Conservation (phyloP, 2,113 vertebrate genomes). For the Neogobius melanostomus region DNA sequence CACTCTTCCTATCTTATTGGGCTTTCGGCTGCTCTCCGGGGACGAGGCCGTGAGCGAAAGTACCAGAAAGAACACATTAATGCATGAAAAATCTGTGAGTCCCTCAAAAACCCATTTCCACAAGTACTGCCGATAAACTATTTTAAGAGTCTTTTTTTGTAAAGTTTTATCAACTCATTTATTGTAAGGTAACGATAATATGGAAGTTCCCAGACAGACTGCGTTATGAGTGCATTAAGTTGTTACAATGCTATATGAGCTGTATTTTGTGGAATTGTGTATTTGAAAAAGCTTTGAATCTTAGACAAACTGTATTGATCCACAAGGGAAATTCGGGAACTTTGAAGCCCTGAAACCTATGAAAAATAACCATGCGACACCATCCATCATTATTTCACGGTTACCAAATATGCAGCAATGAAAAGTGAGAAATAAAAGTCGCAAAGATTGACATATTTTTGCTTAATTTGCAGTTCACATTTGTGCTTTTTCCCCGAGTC, state of each 20-base stretch:
- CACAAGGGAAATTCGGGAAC: no score
- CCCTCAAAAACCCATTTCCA: conserved; percentile 16
- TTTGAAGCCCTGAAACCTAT: no score
- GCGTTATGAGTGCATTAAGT: conserved; percentile 13
- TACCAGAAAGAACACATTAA: conserved; percentile 26
- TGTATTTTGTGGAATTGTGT: background rate
- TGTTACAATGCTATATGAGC: background rate
- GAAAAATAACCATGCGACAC: no score
- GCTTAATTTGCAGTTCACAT: no score
- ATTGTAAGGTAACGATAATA: conserved; percentile 25
- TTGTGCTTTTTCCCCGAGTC: no score
- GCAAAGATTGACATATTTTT: no score
- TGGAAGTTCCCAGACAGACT: conserved; percentile 4
- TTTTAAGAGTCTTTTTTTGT: background rate
- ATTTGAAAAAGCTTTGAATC: no score
- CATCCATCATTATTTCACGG: no score
- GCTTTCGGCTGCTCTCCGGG: conserved; percentile 22
- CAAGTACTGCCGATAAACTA: conserved; percentile 5
- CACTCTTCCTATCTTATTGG: conserved; percentile 36
- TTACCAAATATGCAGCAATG: no score
- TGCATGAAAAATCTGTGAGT: conserved; percentile 31
- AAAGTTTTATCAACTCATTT: conserved; percentile 21
- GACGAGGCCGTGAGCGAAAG: conserved; percentile 6
- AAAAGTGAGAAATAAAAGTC: no score
- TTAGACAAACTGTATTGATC: no score